These are phyloP conservation scores for Eledone cirrhosa DNA, from an alignment of 2,888 invertebrate genomes.

Conservation along the genomic window DNA sequence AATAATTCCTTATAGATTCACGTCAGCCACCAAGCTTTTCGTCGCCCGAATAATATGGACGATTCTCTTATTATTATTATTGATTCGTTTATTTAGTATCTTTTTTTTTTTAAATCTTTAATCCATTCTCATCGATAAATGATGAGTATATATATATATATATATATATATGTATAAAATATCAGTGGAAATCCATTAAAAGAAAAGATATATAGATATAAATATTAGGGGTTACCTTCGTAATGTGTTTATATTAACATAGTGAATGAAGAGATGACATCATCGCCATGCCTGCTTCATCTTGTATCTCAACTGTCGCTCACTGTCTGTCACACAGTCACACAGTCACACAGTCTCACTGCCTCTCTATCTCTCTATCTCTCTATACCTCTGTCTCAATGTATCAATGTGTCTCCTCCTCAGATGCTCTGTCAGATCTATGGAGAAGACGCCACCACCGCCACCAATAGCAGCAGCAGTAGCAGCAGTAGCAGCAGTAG, in stretches of 20 bases:
- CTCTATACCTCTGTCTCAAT: too few species aligned
- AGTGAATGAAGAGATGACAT: constrained; percentile 46
- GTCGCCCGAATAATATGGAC: too few species aligned
- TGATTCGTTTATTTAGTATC: too few species aligned
- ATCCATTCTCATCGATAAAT: too few species aligned
- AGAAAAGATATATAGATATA: too few species aligned
- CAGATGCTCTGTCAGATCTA: neutral
- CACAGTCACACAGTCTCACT: constrained; percentile 1
- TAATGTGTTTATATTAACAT: constrained; percentile 38
- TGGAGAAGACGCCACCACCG: neutral
- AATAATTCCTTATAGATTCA: too few species aligned
- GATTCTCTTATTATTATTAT: too few species aligned
- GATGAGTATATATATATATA: too few species aligned
- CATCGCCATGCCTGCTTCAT: constrained; percentile 55
- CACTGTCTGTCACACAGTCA: neutral
- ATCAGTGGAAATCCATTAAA: too few species aligned
- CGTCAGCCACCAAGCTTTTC: too few species aligned
- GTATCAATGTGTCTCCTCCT: neutral
- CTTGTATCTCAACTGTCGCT: neutral
- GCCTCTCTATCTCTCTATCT: constrained; percentile 17
- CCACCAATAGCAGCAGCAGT: constrained; percentile 25
- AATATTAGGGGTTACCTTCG: constrained; percentile 21
- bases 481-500: constrained; percentile 30
- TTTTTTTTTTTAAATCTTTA: too few species aligned
- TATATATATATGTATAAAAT: too few species aligned